A percentile compares a stretch with the other conserved stretches of the same genome.
These are phyloP conservation scores for Melanerpes aurifrons DNA, from an alignment of 2,113 vertebrate species.

Conservation along the genomic window DNA sequence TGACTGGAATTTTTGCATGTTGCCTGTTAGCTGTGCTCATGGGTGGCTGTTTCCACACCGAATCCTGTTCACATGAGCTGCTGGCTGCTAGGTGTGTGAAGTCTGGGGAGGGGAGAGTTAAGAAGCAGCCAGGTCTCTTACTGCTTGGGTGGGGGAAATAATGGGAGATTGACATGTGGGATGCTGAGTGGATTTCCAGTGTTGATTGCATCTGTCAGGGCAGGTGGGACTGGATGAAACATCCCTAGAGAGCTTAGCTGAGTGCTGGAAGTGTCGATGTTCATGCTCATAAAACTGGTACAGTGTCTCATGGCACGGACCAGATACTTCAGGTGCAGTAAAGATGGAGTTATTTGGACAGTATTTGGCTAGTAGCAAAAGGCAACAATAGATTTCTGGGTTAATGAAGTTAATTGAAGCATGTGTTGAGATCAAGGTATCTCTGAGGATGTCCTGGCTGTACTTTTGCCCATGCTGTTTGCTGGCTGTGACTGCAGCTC, in stretches of 20 bases:
- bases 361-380: constrained; percentile 1
- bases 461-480: background rate
- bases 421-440: background rate
- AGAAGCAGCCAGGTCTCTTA: background rate
- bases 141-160: background rate
- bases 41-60: background rate
- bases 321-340: background rate
- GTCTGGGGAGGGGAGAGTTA: background rate
- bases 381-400: background rate
- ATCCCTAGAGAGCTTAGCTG: background rate
- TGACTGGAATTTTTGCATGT: background rate
- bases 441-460: background rate
- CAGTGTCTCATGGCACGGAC: background rate
- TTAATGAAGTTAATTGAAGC: background rate
- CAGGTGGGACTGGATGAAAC: background rate
- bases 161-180: background rate
- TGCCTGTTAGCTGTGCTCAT: background rate
- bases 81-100: background rate
- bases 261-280: background rate
- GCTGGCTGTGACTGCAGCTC: background rate
- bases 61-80: background rate
- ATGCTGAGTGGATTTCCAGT: background rate
- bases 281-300: background rate
- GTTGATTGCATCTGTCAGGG: background rate
- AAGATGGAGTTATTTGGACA: background rate